Evolutionary conservation across 2,113 vertebrate genomes (phyloP), one percentile per base, ranked within the genome.

Genomic region (Epinephelus cyanopodus): DNA sequence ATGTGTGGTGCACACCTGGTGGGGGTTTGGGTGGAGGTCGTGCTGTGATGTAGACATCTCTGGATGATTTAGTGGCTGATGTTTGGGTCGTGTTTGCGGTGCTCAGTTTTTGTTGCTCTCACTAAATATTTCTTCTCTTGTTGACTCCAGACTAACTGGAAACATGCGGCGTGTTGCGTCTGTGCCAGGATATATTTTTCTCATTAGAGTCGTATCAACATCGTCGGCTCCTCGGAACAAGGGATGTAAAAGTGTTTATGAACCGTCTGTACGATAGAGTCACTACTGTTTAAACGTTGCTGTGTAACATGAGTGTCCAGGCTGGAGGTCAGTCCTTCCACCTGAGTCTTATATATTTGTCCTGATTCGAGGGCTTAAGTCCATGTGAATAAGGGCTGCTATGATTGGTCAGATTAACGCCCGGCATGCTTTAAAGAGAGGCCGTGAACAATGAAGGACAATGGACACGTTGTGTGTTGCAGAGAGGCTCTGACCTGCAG

Each of bases 371-470:
- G 58, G 82, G 77, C 57, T 87, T 74, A 70, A 78, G 47, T 75
- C 47, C 42, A 37, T 86, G 71, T 91, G 76, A 88, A 79, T 39
- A 85, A 64, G 67, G 50, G 60, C 84, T 19, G 73, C 61, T 69
- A 65, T 71, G 78, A 85, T 79, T 77, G 79, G 79, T 23, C 62
- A 54, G 75, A 88, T 90, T 87, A 89, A 76, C 37, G 25, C 25
- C 27, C 37, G 48, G 11, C 47, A 66, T 47, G 70, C 67, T 85
- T 89, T 83, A 76, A 89, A 84, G 83, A 33, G 69, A 84, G 82
- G 82, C 74, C 57, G 23, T 21, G 18, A 87, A 87, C 90, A 85
- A 90, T 90, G 79, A 68, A 63, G 77, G 58, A 91, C 86, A 90
- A 92, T 88, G 79, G 79, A 37, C 2, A 81, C 74, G 74, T 89